These are phyloP conservation scores for Exephanes ischioxanthus DNA, from an alignment of 2,888 invertebrate genomes.

Conservation along the genomic window DNA sequence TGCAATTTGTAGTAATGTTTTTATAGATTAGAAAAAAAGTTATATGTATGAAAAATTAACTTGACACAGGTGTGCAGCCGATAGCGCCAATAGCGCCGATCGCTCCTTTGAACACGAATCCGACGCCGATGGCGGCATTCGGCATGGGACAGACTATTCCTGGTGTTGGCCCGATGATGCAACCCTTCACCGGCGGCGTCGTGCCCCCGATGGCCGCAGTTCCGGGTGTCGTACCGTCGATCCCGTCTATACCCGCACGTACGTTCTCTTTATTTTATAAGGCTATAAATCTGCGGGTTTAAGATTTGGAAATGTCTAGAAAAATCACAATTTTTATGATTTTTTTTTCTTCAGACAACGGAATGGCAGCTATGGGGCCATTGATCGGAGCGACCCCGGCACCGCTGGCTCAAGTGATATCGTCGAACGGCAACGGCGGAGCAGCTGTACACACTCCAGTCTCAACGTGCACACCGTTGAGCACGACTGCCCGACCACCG, in stretches of 20 bases:
- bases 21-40: not conserved
- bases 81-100: conserved; percentile 76
- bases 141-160: conserved; percentile 78
- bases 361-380: conserved; percentile 71
- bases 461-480: conserved; percentile 82
- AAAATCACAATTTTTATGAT: not conserved
- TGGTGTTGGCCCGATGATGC: conserved; percentile 74
- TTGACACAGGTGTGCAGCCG: conserved; percentile 74
- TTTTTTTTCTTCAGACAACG: conserved; percentile 71
- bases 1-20: not conserved
- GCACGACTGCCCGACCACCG: conserved; percentile 83
- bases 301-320: not conserved
- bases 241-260: conserved; percentile 76
- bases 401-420: conserved; percentile 68
- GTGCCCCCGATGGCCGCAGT: conserved; percentile 73
- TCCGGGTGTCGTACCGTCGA: conserved; percentile 72
- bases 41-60: conserved; percentile 1
- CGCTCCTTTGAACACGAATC: conserved; percentile 81
- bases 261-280: conserved; percentile 13
- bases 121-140: conserved; percentile 82
- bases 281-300: not conserved
- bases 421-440: conserved; percentile 75
- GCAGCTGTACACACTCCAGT: conserved; percentile 80
- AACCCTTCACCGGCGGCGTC: conserved; percentile 76
- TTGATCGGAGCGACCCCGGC: conserved; percentile 74